phyloP scores from a whole-genome alignment of 2,888 invertebrate genomes.

The Dolichopus griseipennis region DNA sequence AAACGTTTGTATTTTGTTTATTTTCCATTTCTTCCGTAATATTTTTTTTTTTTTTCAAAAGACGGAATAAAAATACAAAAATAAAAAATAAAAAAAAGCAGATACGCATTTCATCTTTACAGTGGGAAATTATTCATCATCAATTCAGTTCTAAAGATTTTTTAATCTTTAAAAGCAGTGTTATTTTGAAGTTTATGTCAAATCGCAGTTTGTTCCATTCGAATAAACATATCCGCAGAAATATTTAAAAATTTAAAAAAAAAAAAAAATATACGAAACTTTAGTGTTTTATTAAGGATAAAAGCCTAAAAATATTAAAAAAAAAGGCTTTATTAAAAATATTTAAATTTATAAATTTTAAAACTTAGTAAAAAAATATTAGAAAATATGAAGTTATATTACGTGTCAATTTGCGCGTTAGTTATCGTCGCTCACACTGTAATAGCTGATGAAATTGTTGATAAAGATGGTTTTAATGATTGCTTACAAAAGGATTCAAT shows the following conservation, averaged over 20 bases:
- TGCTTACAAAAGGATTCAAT: slow-evolving; percentile 55
- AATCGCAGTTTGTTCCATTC: slow-evolving; percentile 45
- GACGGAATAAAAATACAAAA: slow-evolving; percentile 23
- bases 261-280: not conserved
- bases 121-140: slow-evolving; percentile 17
- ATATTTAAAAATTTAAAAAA: slow-evolving; percentile 7
- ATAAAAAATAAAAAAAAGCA: too few species aligned
- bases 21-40: slow-evolving; percentile 22
- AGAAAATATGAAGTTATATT: slow-evolving; percentile 37
- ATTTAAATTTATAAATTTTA: too few species aligned
- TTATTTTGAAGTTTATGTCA: slow-evolving; percentile 43
- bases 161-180: slow-evolving; percentile 43
- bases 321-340: too few species aligned
- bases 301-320: too few species aligned
- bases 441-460: slow-evolving; percentile 28
- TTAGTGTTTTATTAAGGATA: too few species aligned
- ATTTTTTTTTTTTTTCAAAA: slow-evolving; percentile 34
- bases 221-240: slow-evolving; percentile 43
- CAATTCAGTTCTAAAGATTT: not conserved
- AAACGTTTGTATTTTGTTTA: slow-evolving; percentile 26
- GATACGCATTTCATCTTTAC: slow-evolving; percentile 9
- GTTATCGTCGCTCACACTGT: slow-evolving; percentile 34
- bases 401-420: slow-evolving; percentile 36
- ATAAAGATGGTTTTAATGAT: slow-evolving; percentile 28
- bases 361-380: not conserved